These are phyloP conservation scores for Strigamia maritima DNA, from an alignment of 2,888 invertebrate genomes.

Conservation along the genomic window DNA sequence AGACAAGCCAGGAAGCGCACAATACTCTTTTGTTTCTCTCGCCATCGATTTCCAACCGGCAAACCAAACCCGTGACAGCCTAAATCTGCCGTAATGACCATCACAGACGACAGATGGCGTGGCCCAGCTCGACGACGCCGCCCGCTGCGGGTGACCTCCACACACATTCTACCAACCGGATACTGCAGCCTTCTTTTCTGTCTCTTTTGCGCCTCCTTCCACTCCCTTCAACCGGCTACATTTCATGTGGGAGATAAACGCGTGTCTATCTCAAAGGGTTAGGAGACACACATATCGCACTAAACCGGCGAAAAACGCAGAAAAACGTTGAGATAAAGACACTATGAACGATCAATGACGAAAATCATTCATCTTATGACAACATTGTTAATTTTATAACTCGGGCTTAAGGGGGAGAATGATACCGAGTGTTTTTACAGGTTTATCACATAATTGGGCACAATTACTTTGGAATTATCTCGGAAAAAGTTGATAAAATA, in stretches of 20 bases:
- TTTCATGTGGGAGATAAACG: constrained; percentile 8
- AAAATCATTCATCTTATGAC: not conserved
- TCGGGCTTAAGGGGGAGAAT: too few species aligned
- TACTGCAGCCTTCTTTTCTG: not conserved
- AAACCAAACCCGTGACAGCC: not conserved
- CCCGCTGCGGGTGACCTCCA: constrained; percentile 10
- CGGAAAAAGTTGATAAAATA: too few species aligned
- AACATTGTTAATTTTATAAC: not conserved
- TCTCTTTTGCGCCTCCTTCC: not conserved
- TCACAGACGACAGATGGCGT: constrained; percentile 17
- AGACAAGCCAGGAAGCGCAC: not conserved
- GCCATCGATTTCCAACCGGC: not conserved
- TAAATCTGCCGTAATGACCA: constrained; percentile 21
- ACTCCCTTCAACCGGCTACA: constrained; percentile 4
- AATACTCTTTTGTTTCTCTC: not conserved
- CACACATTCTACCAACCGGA: not conserved
- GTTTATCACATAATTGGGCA: too few species aligned
- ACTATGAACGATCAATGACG: not conserved
- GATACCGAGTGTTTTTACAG: too few species aligned
- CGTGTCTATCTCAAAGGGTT: constrained; percentile 8
- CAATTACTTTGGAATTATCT: too few species aligned
- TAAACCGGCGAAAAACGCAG: not conserved
- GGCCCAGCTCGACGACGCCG: not conserved
- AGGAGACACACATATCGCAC: not conserved
- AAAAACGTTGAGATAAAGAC: not conserved